Base-by-base conservation (phyloP, 1,140 invertebrate genomes). In the Drosophila nigromelanica region DNA sequence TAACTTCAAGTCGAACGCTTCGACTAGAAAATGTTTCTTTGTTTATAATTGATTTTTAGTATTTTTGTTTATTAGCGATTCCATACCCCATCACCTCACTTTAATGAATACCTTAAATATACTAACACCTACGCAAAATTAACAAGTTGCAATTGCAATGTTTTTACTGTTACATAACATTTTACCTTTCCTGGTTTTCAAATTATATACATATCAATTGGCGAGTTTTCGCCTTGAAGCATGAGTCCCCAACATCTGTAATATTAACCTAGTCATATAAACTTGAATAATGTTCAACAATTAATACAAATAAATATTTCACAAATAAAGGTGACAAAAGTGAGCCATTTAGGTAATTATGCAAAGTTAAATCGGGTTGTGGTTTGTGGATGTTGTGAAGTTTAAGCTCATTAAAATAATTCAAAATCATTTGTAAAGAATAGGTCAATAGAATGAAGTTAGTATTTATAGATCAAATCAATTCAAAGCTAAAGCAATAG, bases 11-110 rank as follows among this genome's bases (percentile, higher is more conserved):
- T 58, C 55, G 40, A 42, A 8, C 7, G n/a, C n/a, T 24, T 58
- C 40, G 55, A 58, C 24, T 69, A 24, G 7, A 51, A n/a, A 12
- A 12, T 18, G 18, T 43, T 47, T 18, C 39, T n/a, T 30, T 69
- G 15, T 39, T 1, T 60, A 10, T 43, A 33, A 1, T 3, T 15
- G 24, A 45, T 24, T 39, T 27, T n/a, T 12, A 60, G 43, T 30
- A 50, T 45, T 50, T 27, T 14, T 37, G 21, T 24, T 11, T 24
- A n/a, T 61, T 21, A 54, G 18, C 5, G 15, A 11, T 15, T 18
- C 10, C 4, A 27, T 27, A 27, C 33, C 33, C 27, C 48, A 50
- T 10, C 14, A 43, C 40, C 14, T 18, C 43, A 24, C 18, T 47
- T 47, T 50, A n/a, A 30, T 33, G 21, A 24, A 27, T 27, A 27